These are phyloP conservation scores for Agapostemon virescens DNA, from an alignment of 2,888 invertebrate species.

Conservation along the genomic window DNA sequence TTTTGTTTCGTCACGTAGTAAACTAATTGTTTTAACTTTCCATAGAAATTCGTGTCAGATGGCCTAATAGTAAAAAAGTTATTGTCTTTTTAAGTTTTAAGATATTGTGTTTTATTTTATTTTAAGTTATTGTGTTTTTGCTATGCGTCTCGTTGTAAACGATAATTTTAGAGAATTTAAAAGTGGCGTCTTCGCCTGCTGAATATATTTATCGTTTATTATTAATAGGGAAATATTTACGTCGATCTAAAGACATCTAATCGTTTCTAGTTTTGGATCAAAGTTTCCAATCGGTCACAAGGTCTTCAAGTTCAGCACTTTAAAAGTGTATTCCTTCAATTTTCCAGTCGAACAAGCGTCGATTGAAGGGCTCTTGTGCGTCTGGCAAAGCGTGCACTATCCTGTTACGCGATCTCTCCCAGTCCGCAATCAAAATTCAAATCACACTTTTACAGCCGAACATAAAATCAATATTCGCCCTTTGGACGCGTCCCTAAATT, in stretches of 20 bases:
- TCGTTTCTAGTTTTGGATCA: conserved; percentile 2
- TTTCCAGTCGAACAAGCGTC: conserved; percentile 79
- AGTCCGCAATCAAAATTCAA: conserved; percentile 80
- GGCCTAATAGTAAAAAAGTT: too few relatives aligned
- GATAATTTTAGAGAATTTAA: background rate
- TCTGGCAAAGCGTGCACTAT: conserved; percentile 81
- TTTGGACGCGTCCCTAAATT: conserved; percentile 72
- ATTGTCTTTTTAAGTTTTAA: too few relatives aligned
- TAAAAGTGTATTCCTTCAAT: conserved; percentile 80
- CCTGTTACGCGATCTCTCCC: conserved; percentile 80
- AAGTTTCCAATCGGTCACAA: conserved; percentile 59
- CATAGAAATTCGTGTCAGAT: too few relatives aligned
- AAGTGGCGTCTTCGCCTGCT: too few relatives aligned
- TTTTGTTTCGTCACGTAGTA: too few relatives aligned
- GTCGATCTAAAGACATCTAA: background rate
- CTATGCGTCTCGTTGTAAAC: too few relatives aligned
- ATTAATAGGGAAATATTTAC: background rate
- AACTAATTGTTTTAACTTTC: too few relatives aligned
- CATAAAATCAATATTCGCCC: conserved; percentile 80
- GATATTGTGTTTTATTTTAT: too few relatives aligned
- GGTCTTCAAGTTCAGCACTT: conserved; percentile 71
- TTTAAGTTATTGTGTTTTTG: too few relatives aligned
- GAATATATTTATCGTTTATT: background rate
- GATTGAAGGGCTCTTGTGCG: conserved; percentile 78
- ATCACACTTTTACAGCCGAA: conserved; percentile 80